Base-by-base conservation (phyloP, 2,797 vertebrate genomes). In the Gymnodraco acuticeps region DNA sequence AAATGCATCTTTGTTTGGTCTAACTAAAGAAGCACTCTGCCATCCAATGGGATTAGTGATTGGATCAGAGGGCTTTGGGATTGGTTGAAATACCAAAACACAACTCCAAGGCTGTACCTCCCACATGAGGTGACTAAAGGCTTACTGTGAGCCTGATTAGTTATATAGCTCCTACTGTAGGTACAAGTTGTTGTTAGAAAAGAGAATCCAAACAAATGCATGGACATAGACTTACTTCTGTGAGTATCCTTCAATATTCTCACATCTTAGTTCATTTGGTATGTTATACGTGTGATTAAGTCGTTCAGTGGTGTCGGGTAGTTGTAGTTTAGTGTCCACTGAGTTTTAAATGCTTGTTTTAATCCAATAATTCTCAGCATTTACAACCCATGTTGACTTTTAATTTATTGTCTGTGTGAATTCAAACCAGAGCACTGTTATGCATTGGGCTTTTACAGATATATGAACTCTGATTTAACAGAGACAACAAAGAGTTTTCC, bases 111-210 rank as follows among this genome's bases (percentile, higher is more conserved):
- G 51, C 60, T 71, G 86, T 73, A 71, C 91, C 89, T 87, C 92
- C 91, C 85, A 90, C 85, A 94, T 94, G 88, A 84, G 92, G 92
- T 94, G 94, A 96, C 85, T 43, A 70, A 33, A 76, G 70, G 86
- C 81, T 93, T 94, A 93, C 83, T 72, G 84, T 92, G 89, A 95
- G 89, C 91, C 93, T 93, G 89, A 94, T 96, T 94, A 95, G 82
- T 62, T 83, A 66, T 81, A 72, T 73, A 65, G 76, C 66, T 67
- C 70, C 33, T 38, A 38, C 33, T 38, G 78, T 82, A 65, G 51
- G 33, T 52, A 53, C 88, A 93, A 73, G 77, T 95, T 95, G 94
- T 87, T 83, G 87, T 65, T 80, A 82, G 54, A 75, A 78, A 83
- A 11, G 45, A 68, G 67, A 78, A 89, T 64, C 69, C 51, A 92